Base-by-base conservation (phyloP, 1,140 invertebrate species). In the Chlorops oryzae region DNA sequence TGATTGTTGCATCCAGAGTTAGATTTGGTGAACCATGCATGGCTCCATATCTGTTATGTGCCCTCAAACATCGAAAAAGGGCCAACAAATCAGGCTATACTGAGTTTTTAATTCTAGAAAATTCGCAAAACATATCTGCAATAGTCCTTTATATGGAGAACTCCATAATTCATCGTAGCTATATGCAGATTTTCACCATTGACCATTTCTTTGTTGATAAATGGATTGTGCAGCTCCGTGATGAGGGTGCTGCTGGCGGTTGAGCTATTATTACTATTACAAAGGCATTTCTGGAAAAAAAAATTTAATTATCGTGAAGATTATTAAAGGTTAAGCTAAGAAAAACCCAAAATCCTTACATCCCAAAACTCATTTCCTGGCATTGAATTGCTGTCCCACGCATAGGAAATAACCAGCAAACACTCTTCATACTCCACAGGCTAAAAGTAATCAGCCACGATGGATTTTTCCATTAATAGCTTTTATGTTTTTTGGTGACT, bases 381-480 rank as follows among this genome's bases (percentile, higher is more conserved):
- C 45, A 82, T 73, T 2, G 82, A 75, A 57, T 85, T 85, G 7
- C 80, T 78, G 61, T 85, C 82, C 78, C 81, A 82, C 1, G 83
- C 79, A 55, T 85, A 85, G 1, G 78, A 82, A 4, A 82, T 77
- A 9, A 85, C 75, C 1, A 51, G 54, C 39, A 68, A 25, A 40
- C 83, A 60, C 27, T 57, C 17, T 42, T 57, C 32, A n/a, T 47
- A 44, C 34, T 44, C 6, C 2, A 23, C 6, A 18, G 9, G 38
- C 25, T 41, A 34, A 41, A 49, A 35, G 15, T 39, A n/a, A 7
- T n/a, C n/a, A n/a, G n/a, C n/a, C n/a, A 18, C 43, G 10, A 41
- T 28, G 17, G 18, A 41, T 18, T 34, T 27, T 3, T 22, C 20
- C 4, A 18, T 40, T 28, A 50, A 3, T 9, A 17, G 23, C 12